These are phyloP conservation scores for Serranus cabrilla DNA, from an alignment of 2,797 vertebrate species.

Conservation along the genomic window DNA sequence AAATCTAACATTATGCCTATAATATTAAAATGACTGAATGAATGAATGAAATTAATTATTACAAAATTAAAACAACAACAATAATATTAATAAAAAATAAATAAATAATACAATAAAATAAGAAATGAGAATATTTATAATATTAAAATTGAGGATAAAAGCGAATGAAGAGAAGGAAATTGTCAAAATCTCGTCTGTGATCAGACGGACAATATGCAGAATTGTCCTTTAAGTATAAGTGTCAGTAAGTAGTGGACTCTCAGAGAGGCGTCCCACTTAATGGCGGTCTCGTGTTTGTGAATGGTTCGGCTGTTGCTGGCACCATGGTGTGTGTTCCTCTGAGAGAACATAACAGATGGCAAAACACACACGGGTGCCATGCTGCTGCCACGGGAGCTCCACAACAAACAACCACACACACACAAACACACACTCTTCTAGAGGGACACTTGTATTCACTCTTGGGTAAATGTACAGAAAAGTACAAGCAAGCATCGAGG, in stretches of 20 bases:
- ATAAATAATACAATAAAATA: too few relatives aligned
- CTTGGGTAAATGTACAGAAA: slow-evolving; percentile 21
- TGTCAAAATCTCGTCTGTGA: not conserved
- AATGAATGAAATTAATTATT: too few relatives aligned
- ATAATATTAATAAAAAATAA: too few relatives aligned
- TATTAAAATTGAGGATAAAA: too few relatives aligned
- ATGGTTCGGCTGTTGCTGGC: slow-evolving; percentile 73
- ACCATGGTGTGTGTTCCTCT: slow-evolving; percentile 78
- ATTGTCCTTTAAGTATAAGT: slow-evolving; percentile 23
- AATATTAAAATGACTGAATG: too few relatives aligned
- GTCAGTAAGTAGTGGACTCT: slow-evolving; percentile 12
- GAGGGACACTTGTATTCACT: slow-evolving; percentile 27
- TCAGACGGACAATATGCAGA: slow-evolving; percentile 1
- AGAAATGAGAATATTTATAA: too few relatives aligned
- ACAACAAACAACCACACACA: slow-evolving; percentile 58
- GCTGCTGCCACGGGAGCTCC: slow-evolving; percentile 76
- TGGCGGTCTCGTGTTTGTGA: slow-evolving; percentile 74
- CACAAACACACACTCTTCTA: slow-evolving; percentile 28
- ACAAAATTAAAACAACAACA: too few relatives aligned
- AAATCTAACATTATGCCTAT: too few relatives aligned
- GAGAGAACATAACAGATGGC: slow-evolving; percentile 88
- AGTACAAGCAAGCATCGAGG: slow-evolving; percentile 7
- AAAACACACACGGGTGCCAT: slow-evolving; percentile 78
- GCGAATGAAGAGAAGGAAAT: too few relatives aligned
- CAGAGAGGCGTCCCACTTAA: slow-evolving; percentile 47